phyloP scores from a whole-genome alignment of 2,113 vertebrate genomes.

The Sylvilagus bachmani region DNA sequence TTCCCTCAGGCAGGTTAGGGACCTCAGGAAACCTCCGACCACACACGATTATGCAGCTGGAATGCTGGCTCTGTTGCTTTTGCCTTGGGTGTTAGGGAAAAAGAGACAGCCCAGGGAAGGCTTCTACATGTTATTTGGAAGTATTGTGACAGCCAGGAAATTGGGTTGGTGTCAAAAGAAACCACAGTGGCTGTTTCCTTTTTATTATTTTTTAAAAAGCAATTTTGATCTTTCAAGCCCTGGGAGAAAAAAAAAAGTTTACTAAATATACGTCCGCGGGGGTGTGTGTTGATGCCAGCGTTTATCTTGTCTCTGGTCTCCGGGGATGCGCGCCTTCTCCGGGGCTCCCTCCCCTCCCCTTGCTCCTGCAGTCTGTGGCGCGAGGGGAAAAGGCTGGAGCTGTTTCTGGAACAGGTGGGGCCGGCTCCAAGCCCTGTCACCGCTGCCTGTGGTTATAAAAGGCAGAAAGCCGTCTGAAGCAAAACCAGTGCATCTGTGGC shows the following conservation, averaged over 20 bases:
- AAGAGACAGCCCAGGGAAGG: constrained; percentile 49
- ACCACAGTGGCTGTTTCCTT: constrained; percentile 75
- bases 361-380: background rate
- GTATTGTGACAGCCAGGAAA: constrained; percentile 82
- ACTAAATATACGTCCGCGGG: constrained; percentile 78
- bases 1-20: background rate
- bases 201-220: constrained; percentile 82
- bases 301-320: constrained; percentile 76
- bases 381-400: background rate
- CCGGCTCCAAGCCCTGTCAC: background rate
- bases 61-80: background rate
- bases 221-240: constrained; percentile 83
- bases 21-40: background rate
- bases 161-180: constrained; percentile 77
- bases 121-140: constrained; percentile 65
- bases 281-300: constrained; percentile 75
- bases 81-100: constrained; percentile 55
- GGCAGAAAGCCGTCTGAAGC: background rate
- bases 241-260: constrained; percentile 73
- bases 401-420: background rate
- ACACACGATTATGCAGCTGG: background rate
- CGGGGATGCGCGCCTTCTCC: background rate
- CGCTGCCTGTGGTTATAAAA: background rate
- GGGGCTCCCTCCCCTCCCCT: background rate
- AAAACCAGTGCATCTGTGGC: background rate